phyloP scores from a whole-genome alignment of 2,888 invertebrate genomes.

The Chironomus tentans region DNA sequence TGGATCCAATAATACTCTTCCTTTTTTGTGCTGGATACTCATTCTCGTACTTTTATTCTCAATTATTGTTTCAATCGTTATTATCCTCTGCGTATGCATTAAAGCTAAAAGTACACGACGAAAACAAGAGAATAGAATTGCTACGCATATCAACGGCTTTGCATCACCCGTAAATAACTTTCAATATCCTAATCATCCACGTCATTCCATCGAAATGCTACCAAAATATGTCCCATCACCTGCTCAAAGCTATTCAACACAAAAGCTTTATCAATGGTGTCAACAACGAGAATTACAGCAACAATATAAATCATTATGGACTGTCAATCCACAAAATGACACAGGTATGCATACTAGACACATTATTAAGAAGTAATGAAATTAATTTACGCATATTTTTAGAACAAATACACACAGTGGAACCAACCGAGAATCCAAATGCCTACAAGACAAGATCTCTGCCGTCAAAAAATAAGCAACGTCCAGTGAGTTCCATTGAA shows the following conservation, averaged over 20 bases:
- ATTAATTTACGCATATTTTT: neutral
- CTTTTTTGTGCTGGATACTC: slow-evolving; percentile 15
- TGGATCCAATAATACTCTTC: neutral
- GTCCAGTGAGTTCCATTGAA: slow-evolving; percentile 17
- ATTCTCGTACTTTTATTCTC: slow-evolving; percentile 3
- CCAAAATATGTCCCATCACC: slow-evolving; percentile 19
- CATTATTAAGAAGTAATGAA: neutral
- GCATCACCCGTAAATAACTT: neutral
- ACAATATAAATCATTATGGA: slow-evolving; percentile 26
- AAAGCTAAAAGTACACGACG: neutral
- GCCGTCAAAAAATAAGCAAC: slow-evolving; percentile 21
- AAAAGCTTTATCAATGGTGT: slow-evolving; percentile 19
- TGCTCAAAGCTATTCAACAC: slow-evolving; percentile 23
- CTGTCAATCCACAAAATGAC: slow-evolving; percentile 12
- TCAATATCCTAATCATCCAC: neutral
- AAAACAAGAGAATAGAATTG: neutral
- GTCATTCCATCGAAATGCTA: slow-evolving; percentile 12
- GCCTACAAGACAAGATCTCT: slow-evolving; percentile 20
- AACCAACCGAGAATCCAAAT: slow-evolving; percentile 4
- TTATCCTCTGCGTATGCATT: neutral
- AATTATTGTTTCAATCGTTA: slow-evolving; percentile 2
- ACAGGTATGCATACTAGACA: neutral
- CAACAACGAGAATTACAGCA: slow-evolving; percentile 13
- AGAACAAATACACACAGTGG: neutral
- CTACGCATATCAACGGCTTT: slow-evolving; percentile 18